phyloP scores from a whole-genome alignment of 2,797 vertebrate genomes.

The Malacoctenus gilli region DNA sequence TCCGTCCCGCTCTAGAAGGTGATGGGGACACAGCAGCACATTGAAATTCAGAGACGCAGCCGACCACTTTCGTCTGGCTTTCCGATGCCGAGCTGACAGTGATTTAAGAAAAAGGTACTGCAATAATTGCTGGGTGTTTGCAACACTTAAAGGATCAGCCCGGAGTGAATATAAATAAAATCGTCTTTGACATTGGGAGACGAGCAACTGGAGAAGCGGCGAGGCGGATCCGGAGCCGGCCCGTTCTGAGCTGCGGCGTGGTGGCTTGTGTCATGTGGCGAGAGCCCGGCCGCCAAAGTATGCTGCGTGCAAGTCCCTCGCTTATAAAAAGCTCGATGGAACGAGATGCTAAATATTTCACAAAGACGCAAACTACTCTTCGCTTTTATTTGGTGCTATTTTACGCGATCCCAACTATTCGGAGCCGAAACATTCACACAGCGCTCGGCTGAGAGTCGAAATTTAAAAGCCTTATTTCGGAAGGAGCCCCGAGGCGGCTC shows the following conservation, averaged over 20 bases:
- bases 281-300: too few species aligned
- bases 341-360: conserved; percentile 8
- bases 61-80: too few species aligned
- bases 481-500: background rate
- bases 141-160: background rate
- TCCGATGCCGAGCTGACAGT: too few species aligned
- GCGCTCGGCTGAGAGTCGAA: background rate
- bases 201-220: background rate
- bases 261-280: conserved; percentile 2
- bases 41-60: too few species aligned
- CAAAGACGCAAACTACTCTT: conserved; percentile 3
- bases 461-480: conserved; percentile 3
- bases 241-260: background rate
- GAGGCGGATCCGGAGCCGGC: conserved; percentile 4
- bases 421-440: conserved; percentile 8
- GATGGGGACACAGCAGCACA: too few species aligned
- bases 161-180: background rate
- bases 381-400: too few species aligned
- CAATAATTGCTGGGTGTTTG: too few species aligned
- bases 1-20: too few species aligned
- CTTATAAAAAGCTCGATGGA: conserved; percentile 9
- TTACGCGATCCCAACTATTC: conserved; percentile 21
- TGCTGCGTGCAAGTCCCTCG: background rate
- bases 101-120: too few species aligned
- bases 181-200: background rate